Evolutionary conservation across 2,113 vertebrate genomes (phyloP).

Genomic region (Corydoras maculifer): DNA sequence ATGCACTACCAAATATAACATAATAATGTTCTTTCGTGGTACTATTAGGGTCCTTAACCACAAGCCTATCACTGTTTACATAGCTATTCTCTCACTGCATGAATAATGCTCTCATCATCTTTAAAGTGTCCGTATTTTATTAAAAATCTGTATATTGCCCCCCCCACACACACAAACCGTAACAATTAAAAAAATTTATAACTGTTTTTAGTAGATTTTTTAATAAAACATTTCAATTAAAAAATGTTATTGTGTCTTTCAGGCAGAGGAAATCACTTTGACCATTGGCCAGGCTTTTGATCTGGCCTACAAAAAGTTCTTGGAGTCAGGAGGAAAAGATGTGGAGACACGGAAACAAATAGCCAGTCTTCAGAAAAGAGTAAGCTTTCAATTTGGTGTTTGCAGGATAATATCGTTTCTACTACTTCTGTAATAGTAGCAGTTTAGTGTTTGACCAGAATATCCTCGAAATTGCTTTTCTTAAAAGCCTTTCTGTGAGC

Average conservation of each 20-base stretch:
- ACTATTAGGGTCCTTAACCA: too few species aligned
- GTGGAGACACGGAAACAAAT: slow-evolving; percentile 98
- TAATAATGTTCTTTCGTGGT: too few species aligned
- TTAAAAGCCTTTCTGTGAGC: neutral
- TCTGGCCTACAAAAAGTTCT: slow-evolving; percentile 96
- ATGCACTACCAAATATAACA: too few species aligned
- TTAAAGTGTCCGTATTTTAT: too few species aligned
- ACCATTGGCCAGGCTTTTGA: slow-evolving; percentile 98
- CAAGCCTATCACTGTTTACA: too few species aligned
- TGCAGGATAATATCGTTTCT: neutral
- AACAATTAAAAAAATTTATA: neutral
- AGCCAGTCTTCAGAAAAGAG: slow-evolving; percentile 88
- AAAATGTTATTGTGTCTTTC: slow-evolving; percentile 10
- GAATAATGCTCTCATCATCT: too few species aligned
- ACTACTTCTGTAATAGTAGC: neutral
- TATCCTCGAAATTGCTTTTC: neutral
- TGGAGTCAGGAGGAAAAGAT: slow-evolving; percentile 97
- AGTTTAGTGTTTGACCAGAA: neutral
- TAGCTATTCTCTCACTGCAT: too few species aligned
- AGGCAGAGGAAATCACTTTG: slow-evolving; percentile 96
- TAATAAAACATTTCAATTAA: neutral
- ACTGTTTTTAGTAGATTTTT: neutral
- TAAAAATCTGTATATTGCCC: too few species aligned
- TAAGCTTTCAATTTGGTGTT: slow-evolving; percentile 51
- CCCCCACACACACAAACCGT: too few species aligned